A percentile compares a stretch with the other conserved stretches of the same genome.
These are phyloP conservation scores for Pseudorectes ferrugineus DNA, from an alignment of 2,113 vertebrate genomes.

Conservation along the genomic window DNA sequence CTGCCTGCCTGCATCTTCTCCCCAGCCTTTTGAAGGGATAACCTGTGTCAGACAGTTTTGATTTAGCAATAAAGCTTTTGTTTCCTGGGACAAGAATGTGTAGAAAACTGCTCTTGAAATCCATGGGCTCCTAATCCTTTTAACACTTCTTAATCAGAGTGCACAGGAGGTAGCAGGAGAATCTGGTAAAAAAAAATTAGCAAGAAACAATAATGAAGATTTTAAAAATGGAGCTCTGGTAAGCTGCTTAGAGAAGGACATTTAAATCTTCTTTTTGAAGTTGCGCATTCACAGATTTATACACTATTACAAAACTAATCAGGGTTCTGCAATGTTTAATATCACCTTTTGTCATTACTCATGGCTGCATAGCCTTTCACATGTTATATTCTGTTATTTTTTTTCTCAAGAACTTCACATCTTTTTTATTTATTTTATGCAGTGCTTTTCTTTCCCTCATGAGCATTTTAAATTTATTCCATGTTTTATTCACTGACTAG, in stretches of 20 bases:
- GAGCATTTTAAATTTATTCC: conserved; percentile 23
- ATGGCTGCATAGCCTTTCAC: background rate
- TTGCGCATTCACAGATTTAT: background rate
- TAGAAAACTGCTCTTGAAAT: background rate
- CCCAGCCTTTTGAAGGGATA: background rate
- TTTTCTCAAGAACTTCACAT: background rate
- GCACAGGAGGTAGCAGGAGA: background rate
- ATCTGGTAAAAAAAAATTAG: conserved; percentile 32
- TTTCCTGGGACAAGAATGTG: background rate
- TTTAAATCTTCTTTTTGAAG: conserved; percentile 54
- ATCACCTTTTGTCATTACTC: conserved; percentile 8
- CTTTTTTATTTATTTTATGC: background rate
- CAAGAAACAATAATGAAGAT: conserved; percentile 31
- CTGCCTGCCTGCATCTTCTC: background rate
- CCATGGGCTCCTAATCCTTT: conserved; percentile 22
- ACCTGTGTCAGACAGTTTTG: background rate
- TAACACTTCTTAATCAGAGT: background rate
- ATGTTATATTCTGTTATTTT: background rate
- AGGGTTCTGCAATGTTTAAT: background rate
- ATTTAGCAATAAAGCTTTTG: background rate
- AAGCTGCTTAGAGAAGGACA: conserved; percentile 43
- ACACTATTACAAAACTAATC: conserved; percentile 36
- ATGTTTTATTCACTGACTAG: conserved; percentile 41
- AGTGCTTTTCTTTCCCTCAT: background rate
- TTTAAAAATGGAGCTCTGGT: background rate